Conservation (phyloP, 2,797 vertebrate species). For the Hydrolagus colliei region DNA sequence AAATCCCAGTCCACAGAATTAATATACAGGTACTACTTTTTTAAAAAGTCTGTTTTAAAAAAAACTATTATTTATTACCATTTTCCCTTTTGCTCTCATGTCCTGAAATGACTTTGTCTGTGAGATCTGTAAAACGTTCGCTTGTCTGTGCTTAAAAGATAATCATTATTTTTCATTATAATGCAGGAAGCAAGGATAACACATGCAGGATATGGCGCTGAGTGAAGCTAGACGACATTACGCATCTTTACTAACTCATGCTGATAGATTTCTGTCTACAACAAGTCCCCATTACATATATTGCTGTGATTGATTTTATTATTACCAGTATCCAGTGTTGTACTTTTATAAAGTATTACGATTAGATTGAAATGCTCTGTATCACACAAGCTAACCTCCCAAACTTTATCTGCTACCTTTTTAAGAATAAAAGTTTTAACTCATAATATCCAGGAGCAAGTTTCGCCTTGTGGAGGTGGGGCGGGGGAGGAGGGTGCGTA, state of each 20-base stretch:
- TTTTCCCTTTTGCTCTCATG: no score
- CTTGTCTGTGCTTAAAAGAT: neutral
- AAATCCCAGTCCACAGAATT: no score
- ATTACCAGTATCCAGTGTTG: no score
- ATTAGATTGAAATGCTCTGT: conserved; percentile 14
- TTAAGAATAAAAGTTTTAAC: conserved; percentile 8
- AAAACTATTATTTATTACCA: no score
- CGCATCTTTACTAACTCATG: neutral
- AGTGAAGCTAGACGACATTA: conserved; percentile 36
- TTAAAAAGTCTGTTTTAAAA: no score
- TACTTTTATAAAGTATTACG: conserved; percentile 29
- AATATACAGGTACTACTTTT: no score
- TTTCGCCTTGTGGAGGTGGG: neutral
- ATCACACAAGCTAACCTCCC: neutral
- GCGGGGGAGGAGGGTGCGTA: no score
- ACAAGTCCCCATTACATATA: neutral
- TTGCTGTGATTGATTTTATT: neutral
- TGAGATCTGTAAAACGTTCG: no score
- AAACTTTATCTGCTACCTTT: conserved; percentile 3
- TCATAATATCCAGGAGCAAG: neutral
- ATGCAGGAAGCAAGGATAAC: conserved; percentile 87
- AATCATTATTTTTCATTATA: conserved; percentile 38
- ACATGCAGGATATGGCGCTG: conserved; percentile 86
- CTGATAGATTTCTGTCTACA: neutral
- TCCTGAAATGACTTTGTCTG: no score